Evolutionary conservation across 2,888 invertebrate genomes (phyloP).

Genomic region (Heliothis peltigera): DNA sequence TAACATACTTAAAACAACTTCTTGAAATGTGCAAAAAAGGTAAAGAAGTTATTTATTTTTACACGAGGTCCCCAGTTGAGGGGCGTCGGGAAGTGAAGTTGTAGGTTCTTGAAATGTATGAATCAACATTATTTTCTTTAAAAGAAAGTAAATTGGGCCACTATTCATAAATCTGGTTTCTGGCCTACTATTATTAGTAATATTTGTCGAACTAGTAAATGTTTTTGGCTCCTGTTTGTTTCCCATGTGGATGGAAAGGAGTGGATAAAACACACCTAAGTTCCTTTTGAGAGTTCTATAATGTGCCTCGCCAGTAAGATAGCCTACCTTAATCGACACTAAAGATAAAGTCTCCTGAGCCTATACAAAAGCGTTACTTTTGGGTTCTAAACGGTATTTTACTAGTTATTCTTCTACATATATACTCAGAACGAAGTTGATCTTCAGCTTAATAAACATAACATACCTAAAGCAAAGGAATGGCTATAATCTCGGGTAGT

Average conservation of each 20-base stretch:
- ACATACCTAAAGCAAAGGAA: not conserved
- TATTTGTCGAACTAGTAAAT: too few species aligned
- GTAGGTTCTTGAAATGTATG: not conserved
- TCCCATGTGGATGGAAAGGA: too few species aligned
- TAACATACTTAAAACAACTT: conserved; percentile 15
- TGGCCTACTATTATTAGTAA: not conserved
- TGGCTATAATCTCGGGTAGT: not conserved
- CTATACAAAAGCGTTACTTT: too few species aligned
- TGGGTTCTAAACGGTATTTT: too few species aligned
- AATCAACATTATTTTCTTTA: not conserved
- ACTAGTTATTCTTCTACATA: too few species aligned
- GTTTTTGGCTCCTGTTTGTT: too few species aligned
- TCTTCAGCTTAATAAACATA: not conserved
- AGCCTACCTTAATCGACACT: too few species aligned
- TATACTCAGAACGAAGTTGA: not conserved
- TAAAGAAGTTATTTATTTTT: not conserved
- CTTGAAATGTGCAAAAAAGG: conserved; percentile 1
- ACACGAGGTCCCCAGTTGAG: conserved; percentile 11
- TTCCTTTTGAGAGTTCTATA: too few species aligned
- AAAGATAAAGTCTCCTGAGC: too few species aligned
- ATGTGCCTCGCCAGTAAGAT: too few species aligned
- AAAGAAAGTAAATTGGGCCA: not conserved
- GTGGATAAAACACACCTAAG: too few species aligned
- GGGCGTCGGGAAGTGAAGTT: conserved; percentile 18
- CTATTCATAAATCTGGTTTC: not conserved